Conservation (phyloP, 2,797 vertebrate genomes). For the Mastacembelus armatus region DNA sequence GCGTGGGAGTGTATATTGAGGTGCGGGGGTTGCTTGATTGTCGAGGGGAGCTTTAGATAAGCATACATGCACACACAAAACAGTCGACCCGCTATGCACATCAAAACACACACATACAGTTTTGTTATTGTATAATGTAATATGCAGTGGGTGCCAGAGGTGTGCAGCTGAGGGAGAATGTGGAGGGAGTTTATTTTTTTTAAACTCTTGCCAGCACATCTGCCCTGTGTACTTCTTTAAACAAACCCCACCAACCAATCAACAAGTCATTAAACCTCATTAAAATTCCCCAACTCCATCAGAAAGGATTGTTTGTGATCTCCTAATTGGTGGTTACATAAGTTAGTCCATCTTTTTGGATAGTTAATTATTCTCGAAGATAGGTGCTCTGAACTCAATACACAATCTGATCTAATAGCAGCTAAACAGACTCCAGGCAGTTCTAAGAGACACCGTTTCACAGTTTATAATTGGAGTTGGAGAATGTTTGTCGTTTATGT, state of each 20-base stretch:
- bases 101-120: background rate
- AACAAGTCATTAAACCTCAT: conserved; percentile 68
- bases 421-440: conserved; percentile 56
- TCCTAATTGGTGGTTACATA: conserved; percentile 78
- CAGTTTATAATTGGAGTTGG: conserved; percentile 54
- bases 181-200: conserved; percentile 41
- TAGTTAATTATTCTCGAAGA: conserved; percentile 74
- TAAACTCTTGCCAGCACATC: conserved; percentile 43
- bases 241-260: conserved; percentile 58
- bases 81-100: conserved; percentile 5
- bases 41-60: conserved; percentile 50
- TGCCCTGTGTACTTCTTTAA: conserved; percentile 45
- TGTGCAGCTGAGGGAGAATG: conserved; percentile 13
- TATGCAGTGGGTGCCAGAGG: conserved; percentile 1
- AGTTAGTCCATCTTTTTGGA: conserved; percentile 73
- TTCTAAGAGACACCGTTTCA: conserved; percentile 58
- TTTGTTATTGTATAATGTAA: conserved; percentile 18
- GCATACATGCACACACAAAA: conserved; percentile 40
- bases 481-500: conserved; percentile 4
- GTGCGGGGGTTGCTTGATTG: conserved; percentile 41
- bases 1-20: conserved; percentile 18
- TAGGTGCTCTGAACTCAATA: conserved; percentile 47
- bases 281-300: conserved; percentile 58
- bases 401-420: conserved; percentile 60
- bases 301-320: conserved; percentile 68